Evolutionary conservation across 2,888 invertebrate genomes (phyloP).

Genomic region (Cryptops parisi): DNA sequence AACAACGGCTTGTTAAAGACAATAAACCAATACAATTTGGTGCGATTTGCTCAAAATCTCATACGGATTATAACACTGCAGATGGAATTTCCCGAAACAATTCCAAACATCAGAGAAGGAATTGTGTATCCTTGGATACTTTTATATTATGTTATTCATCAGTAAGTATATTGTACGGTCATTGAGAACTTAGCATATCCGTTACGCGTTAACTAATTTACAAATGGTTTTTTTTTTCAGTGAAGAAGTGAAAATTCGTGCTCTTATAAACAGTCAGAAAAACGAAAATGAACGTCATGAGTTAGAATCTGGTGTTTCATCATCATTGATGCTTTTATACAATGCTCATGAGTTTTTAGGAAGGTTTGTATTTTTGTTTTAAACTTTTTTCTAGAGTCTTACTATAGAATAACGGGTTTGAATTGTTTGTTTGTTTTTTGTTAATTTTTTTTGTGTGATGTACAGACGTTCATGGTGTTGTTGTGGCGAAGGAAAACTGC

Average conservation of each 20-base stretch:
- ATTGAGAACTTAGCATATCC: too few species aligned
- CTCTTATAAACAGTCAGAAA: slow-evolving; percentile 10
- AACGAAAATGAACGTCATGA: slow-evolving; percentile 10
- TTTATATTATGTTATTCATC: slow-evolving; percentile 58
- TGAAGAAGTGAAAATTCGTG: slow-evolving; percentile 25
- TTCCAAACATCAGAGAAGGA: slow-evolving; percentile 48
- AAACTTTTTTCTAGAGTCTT: too few species aligned
- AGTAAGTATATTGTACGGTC: slow-evolving; percentile 29
- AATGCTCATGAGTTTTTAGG: slow-evolving; percentile 74
- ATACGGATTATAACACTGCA: slow-evolving; percentile 61
- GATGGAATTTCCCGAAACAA: slow-evolving; percentile 51
- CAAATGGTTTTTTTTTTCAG: too few species aligned
- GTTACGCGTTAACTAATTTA: too few species aligned
- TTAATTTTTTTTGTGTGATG: too few species aligned
- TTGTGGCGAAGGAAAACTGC: slow-evolving; percentile 55
- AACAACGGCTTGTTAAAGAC: neutral
- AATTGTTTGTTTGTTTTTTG: too few species aligned
- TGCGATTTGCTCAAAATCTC: slow-evolving; percentile 56
- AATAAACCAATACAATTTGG: slow-evolving; percentile 35
- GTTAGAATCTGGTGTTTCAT: slow-evolving; percentile 23
- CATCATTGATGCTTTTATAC: slow-evolving; percentile 57
- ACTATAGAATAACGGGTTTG: too few species aligned
- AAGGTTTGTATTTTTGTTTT: too few species aligned
- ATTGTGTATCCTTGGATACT: slow-evolving; percentile 68
- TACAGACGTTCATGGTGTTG: slow-evolving; percentile 61